phyloP scores from a whole-genome alignment of 2,797 vertebrate genomes.

The Gymnoscopelus braueri region DNA sequence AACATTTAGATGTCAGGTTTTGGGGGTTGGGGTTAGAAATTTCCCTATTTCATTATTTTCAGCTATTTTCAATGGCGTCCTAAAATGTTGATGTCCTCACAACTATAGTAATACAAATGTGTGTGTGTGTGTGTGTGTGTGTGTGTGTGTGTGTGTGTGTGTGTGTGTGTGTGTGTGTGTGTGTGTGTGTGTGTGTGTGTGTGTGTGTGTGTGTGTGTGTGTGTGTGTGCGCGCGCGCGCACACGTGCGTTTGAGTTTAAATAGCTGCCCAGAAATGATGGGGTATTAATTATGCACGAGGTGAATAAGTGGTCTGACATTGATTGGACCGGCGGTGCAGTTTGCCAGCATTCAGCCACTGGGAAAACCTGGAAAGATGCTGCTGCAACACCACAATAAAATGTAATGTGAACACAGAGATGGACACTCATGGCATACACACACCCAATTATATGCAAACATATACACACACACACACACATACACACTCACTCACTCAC shows the following conservation, averaged over 20 bases:
- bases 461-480: not conserved
- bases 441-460: not conserved
- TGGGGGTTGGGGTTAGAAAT: no score
- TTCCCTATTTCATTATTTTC: no score
- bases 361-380: conserved; percentile 45
- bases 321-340: conserved; percentile 50
- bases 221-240: no score
- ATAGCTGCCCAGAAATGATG: conserved; percentile 55
- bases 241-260: conserved; percentile 54
- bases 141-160: no score
- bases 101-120: no score
- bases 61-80: no score
- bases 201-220: no score
- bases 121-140: no score
- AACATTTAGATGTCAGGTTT: no score
- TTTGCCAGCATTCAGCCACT: conserved; percentile 55
- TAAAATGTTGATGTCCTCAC: no score
- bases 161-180: not conserved
- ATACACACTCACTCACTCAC: not conserved
- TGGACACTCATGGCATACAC: not conserved
- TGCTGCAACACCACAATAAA: not conserved
- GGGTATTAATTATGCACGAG: conserved; percentile 70
- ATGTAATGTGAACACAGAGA: not conserved
- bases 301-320: conserved; percentile 58
- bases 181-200: no score